Conservation (phyloP, 37 sponge, comb jelly and placozoan species). For the Corticium candelabrum region DNA sequence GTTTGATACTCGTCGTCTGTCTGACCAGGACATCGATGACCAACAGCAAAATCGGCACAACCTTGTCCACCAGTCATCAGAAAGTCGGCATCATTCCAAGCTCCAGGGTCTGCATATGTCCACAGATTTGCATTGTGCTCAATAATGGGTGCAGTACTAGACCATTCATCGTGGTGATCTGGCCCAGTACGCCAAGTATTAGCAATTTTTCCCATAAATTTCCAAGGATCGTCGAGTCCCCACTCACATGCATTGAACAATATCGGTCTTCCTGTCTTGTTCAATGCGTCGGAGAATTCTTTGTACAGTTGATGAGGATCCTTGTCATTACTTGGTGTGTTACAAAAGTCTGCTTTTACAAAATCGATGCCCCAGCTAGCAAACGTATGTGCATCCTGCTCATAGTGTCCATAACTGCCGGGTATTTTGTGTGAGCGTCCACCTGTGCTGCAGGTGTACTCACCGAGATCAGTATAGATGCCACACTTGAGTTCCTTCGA, state of each 20-base stretch:
- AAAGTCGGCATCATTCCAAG: slow-evolving; percentile 8
- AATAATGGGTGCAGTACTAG: not conserved
- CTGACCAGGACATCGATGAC: not conserved
- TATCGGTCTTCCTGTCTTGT: not conserved
- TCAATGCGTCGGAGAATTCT: not conserved
- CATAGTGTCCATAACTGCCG: slow-evolving; percentile 8
- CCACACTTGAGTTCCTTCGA: slow-evolving; percentile 1
- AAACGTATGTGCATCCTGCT: slow-evolving; percentile 7
- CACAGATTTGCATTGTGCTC: not conserved
- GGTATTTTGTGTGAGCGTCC: not conserved
- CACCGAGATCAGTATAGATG: not conserved
- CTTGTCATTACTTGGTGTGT: not conserved
- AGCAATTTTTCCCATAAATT: not conserved
- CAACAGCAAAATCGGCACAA: not conserved
- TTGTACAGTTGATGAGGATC: not conserved
- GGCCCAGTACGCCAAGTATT: slow-evolving; percentile 1
- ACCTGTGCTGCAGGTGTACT: slow-evolving; percentile 3
- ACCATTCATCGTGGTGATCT: not conserved
- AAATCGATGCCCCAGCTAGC: not conserved
- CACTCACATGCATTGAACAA: slow-evolving; percentile 8
- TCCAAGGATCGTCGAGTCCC: not conserved
- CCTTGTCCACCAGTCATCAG: slow-evolving; percentile 5
- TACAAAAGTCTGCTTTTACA: not conserved
- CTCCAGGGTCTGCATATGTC: slow-evolving; percentile 1
- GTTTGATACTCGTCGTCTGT: slow-evolving; percentile 1